Conservation (phyloP, 2,888 invertebrate genomes). For the Mythimna loreyi region DNA sequence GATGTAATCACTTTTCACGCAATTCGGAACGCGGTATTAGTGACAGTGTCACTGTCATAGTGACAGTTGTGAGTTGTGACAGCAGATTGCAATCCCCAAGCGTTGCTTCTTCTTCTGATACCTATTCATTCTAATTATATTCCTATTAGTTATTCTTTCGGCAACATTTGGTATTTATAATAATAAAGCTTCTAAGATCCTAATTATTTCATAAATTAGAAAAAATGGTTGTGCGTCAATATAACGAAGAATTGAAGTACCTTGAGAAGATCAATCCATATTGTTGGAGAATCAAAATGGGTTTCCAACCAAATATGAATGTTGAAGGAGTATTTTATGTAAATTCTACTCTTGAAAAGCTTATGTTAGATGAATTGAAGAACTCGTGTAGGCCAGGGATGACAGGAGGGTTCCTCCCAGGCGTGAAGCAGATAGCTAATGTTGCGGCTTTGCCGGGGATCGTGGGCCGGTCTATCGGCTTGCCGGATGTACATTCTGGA, state of each 20-base stretch:
- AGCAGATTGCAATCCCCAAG: too few species aligned
- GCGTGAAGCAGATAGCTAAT: slow-evolving; percentile 99
- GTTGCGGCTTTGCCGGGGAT: slow-evolving; percentile 99
- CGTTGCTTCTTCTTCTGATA: too few species aligned
- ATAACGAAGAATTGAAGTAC: slow-evolving; percentile 98
- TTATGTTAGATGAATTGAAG: slow-evolving; percentile 99
- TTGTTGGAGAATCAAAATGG: slow-evolving; percentile 98
- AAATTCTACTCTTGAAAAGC: slow-evolving; percentile 96
- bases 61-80: too few species aligned
- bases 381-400: slow-evolving; percentile 97
- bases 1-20: too few species aligned
- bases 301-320: slow-evolving; percentile 99
- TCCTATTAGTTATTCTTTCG: too few species aligned
- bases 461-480: slow-evolving; percentile 97
- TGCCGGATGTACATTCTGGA: slow-evolving; percentile 99
- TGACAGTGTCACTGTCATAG: too few species aligned
- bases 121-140: too few species aligned
- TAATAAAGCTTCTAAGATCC: neutral
- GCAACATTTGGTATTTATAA: neutral
- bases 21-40: too few species aligned
- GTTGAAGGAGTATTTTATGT: slow-evolving; percentile 99
- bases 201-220: neutral
- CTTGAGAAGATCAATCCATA: slow-evolving; percentile 96
- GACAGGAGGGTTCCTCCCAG: slow-evolving; percentile 99
- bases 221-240: slow-evolving; percentile 96